These are phyloP conservation scores for Percina caprodes DNA, from an alignment of 2,113 vertebrate species.

Conservation along the genomic window DNA sequence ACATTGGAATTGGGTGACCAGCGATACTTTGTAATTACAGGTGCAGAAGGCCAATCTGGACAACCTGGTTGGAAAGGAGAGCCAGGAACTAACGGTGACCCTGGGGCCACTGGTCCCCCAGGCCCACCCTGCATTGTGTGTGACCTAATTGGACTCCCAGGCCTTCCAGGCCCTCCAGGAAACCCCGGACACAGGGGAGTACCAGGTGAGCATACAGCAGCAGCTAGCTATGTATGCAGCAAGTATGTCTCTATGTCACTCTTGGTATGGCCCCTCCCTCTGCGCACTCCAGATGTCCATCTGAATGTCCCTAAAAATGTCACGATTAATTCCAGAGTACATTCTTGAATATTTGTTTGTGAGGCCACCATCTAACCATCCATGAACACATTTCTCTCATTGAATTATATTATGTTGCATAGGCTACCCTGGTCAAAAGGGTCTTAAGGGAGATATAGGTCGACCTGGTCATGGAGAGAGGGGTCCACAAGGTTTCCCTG, in stretches of 20 bases:
- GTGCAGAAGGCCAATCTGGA: slow-evolving; percentile 58
- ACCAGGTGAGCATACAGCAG: slow-evolving; percentile 40
- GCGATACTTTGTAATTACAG: slow-evolving; percentile 38
- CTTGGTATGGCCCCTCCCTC: too few species aligned
- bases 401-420: not conserved
- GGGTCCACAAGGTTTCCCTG: slow-evolving; percentile 64
- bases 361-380: not conserved
- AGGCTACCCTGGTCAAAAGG: slow-evolving; percentile 68
- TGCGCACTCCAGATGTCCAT: not conserved
- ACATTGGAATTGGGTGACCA: not conserved
- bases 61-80: slow-evolving; percentile 54
- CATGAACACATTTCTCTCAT: not conserved
- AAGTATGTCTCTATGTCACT: not conserved
- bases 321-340: not conserved
- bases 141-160: slow-evolving; percentile 10
- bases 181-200: slow-evolving; percentile 48
- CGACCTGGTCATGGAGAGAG: slow-evolving; percentile 55
- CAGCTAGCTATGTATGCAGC: not conserved
- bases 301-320: not conserved
- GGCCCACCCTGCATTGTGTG: slow-evolving; percentile 57
- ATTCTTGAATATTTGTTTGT: not conserved
- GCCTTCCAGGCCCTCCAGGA: slow-evolving; percentile 60
- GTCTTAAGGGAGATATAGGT: slow-evolving; percentile 63
- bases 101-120: slow-evolving; percentile 46
- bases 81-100: slow-evolving; percentile 60